A percentile compares a stretch with the other conserved stretches of the same genome.
These are phyloP conservation scores for Yponomeuta evonymella DNA, from an alignment of 2,888 invertebrate genomes.

Conservation along the genomic window DNA sequence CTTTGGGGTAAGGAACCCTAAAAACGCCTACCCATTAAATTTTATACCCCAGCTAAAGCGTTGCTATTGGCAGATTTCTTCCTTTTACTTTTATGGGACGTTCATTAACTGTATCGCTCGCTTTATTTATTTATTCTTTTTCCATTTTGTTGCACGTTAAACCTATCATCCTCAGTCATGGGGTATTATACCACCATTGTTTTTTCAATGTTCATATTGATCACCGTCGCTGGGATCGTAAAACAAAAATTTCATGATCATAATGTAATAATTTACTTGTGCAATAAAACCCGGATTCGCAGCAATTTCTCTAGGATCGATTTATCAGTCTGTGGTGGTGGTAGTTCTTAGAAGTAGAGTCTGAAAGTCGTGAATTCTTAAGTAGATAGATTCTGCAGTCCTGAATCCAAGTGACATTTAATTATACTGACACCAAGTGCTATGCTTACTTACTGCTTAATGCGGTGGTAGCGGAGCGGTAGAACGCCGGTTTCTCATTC, in stretches of 20 bases:
- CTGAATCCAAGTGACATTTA: neutral
- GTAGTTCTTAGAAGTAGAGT: neutral
- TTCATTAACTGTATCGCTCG: constrained; percentile 63
- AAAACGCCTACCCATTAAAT: constrained; percentile 74
- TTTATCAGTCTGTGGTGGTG: constrained; percentile 3
- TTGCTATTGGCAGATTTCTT: constrained; percentile 72
- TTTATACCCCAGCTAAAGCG: constrained; percentile 71
- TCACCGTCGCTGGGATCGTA: neutral
- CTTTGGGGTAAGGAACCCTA: constrained; percentile 21
- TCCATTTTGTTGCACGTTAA: constrained; percentile 7
- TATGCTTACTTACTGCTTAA: too few relatives aligned
- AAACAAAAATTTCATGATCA: neutral
- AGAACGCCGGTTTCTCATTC: too few relatives aligned
- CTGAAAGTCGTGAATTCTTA: constrained; percentile 17
- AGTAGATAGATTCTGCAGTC: neutral
- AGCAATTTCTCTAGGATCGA: neutral
- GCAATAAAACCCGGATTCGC: neutral
- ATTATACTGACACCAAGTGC: neutral
- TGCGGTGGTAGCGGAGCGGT: too few relatives aligned
- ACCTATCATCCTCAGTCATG: constrained; percentile 10
- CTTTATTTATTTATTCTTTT: constrained; percentile 22
- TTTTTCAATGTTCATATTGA: neutral
- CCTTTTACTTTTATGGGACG: constrained; percentile 57
- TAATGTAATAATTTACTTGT: neutral
- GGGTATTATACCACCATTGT: neutral